Evolutionary conservation across 2,797 vertebrate genomes (phyloP).

Genomic region (Sebastes nivosus): DNA sequence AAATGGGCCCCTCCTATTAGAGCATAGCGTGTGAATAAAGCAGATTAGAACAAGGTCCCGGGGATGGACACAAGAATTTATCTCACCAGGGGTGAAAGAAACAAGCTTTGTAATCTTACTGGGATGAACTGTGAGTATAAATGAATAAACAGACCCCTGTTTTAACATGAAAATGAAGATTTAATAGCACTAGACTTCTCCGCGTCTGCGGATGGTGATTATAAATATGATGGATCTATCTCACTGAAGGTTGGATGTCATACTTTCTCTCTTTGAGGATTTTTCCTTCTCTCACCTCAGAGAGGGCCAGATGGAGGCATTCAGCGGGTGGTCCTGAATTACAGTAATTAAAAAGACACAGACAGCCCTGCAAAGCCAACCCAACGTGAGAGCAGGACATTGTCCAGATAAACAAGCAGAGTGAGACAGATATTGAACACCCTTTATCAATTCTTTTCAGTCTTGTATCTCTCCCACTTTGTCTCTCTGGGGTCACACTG

Average conservation of each 20-base stretch:
- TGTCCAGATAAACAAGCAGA: constrained; percentile 11
- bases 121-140: not conserved
- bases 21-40: constrained; percentile 25
- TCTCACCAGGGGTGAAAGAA: constrained; percentile 8
- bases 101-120: not conserved
- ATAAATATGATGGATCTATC: constrained; percentile 6
- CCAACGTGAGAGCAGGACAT: constrained; percentile 1
- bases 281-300: constrained; percentile 51
- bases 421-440: constrained; percentile 13
- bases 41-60: constrained; percentile 29
- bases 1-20: not conserved
- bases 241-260: not conserved
- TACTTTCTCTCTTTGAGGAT: not conserved
- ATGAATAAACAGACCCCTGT: not conserved
- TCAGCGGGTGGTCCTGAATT: constrained; percentile 60
- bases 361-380: constrained; percentile 29
- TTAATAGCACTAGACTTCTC: constrained; percentile 1
- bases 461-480: not conserved
- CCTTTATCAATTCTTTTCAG: constrained; percentile 46
- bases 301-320: constrained; percentile 66
- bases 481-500: constrained; percentile 1
- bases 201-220: not conserved
- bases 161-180: constrained; percentile 3
- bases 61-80: constrained; percentile 30
- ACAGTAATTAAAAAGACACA: constrained; percentile 69